Evolutionary conservation across 2,797 vertebrate species (phyloP), one percentile per base, ranked within the genome.

Genomic region (Craterocephalus amniculus): DNA sequence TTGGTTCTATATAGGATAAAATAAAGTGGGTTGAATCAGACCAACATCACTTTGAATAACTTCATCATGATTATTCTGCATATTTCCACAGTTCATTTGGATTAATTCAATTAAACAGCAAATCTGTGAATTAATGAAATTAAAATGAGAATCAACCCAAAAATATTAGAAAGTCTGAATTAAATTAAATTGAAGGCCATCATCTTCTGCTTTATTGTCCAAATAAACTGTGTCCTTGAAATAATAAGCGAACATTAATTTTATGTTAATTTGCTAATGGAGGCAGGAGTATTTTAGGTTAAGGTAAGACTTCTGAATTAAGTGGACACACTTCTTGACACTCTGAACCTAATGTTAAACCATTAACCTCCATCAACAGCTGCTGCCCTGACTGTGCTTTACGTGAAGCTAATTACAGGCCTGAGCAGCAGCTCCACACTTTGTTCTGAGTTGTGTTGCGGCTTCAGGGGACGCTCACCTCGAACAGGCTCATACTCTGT

Each of bases 341-440:
- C 32, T 69, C 58, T 35, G 61, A 78, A 70, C 14, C 34, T 66
- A 72, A 59, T 86, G 83, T 80, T 83, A 40, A n/a, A 73, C 67
- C 72, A 86, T 91, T 92, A 89, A 90, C 88, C 90, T 88, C 78
- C 63, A 76, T 89, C 77, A 86, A 57, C 57, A 61, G 65, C 61
- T 72, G 58, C 62, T 83, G 75, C 80, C 88, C 81, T 62, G 65
- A 52, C 45, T 77, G 57, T 68, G 54, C 84, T 70, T 90, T 84
- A 85, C 72, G 83, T 70, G 70, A 73, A 79, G 77, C 65, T 83
- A 79, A 91, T 92, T 89, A 88, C 66, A 84, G 68, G 69, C 54
- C 14, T 12, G 55, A 70, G 80, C 64, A 69, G 80, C 66, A 54
- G 57, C 55, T 45, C 45, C 43, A 12, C 20, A 36, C 59, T 66